Base-by-base conservation (phyloP, 2,797 vertebrate species). In the Sebastes iracundus region DNA sequence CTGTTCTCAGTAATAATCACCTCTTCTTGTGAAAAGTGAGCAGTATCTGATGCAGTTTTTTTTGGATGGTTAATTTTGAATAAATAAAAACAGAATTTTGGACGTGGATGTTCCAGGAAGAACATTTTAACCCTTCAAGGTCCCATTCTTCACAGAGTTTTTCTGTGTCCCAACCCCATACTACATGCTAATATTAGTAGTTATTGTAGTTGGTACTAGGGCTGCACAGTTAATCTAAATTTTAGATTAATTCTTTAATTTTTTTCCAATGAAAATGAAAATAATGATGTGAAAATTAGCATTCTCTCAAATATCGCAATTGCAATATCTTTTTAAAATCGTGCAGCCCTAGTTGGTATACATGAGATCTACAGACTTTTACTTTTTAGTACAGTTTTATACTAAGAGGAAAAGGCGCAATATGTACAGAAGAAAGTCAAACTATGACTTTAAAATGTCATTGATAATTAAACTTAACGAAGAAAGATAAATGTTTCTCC, bases 31-130 rank as follows among this genome's bases (percentile, higher is more conserved):
- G 67, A 76, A 67, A 82, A 62, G 72, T 77, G 56, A 87, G 58
- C 56, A 32, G 32, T 66, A 56, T 79, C 72, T 79, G 72, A 69
- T 80, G 81, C 79, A 72, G 58, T 81, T 81, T 59, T 83, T 83
- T 77, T 75, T 35, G 33, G 53, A 71, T 85, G 71, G 53, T 65
- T 42, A 32, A 56, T 49, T 90, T 90, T 85, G 23, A 90, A 81
- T 81, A 14, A 93, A 89, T 91, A 90, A 92, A 91, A 83, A 42
- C 28, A n/a, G 35, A 86, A 28, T 79, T 83, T 79, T 80, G 78
- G 76, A 80, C 3, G 2, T 73, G 38, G 66, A 42, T 72, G 53
- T 87, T 88, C 33, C 30, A 74, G 66, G 12, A 74, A 80, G 33
- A 82, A 84, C 56, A 77, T 16, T 71, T 30, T 13, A 71, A 73